phyloP scores from a whole-genome alignment of 2,113 vertebrate species.

The Cyprinodon brontotheroides region DNA sequence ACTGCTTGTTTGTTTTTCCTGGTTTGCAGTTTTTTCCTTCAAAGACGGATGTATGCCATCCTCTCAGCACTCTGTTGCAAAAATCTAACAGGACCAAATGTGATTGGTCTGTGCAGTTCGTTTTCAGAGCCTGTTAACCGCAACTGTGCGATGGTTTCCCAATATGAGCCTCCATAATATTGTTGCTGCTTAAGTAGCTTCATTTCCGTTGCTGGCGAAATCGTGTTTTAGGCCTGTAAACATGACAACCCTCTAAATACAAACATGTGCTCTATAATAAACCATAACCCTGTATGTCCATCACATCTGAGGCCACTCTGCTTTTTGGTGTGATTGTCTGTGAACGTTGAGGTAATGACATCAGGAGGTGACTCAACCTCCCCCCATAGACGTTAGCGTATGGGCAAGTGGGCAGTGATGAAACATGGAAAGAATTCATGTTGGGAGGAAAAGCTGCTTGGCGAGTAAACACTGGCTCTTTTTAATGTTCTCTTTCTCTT shows the following conservation, averaged over 20 bases:
- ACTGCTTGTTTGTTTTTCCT: background rate
- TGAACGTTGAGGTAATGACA: conserved; percentile 74
- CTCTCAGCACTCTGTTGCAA: conserved; percentile 40
- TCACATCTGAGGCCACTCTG: conserved; percentile 30
- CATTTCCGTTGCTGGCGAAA: conserved; percentile 18
- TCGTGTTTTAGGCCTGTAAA: conserved; percentile 6
- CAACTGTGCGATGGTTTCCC: conserved; percentile 5
- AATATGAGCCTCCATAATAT: conserved; percentile 11
- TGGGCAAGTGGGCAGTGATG: conserved; percentile 69
- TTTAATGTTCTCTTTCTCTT: conserved; percentile 37
- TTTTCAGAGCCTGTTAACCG: conserved; percentile 5
- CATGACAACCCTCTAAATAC: background rate
- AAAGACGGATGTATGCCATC: conserved; percentile 11
- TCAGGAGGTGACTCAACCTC: conserved; percentile 66
- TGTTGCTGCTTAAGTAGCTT: conserved; percentile 27
- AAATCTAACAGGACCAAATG: conserved; percentile 31
- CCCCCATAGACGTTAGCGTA: conserved; percentile 50
- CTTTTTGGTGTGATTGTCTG: conserved; percentile 56
- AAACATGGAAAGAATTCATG: conserved; percentile 78
- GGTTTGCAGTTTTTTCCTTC: conserved; percentile 8
- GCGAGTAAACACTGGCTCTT: conserved; percentile 68
- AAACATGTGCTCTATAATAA: background rate
- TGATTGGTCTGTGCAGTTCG: conserved; percentile 21
- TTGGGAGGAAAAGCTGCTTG: conserved; percentile 71
- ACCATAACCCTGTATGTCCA: background rate